Evolutionary conservation across 2,797 vertebrate genomes (phyloP).

Genomic region (Gorsachius magnificus): DNA sequence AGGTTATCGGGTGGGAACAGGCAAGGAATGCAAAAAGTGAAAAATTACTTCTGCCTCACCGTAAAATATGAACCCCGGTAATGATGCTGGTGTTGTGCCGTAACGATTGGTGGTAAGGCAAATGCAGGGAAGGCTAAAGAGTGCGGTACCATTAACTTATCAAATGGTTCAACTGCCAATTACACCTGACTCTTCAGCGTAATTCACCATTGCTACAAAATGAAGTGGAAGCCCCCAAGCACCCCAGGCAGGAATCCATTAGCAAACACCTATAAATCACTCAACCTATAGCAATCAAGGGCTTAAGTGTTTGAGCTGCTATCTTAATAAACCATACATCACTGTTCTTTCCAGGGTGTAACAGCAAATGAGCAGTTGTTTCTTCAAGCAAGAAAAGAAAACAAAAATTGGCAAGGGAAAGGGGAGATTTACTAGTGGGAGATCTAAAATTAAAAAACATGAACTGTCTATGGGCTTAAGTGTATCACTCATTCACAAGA

Average conservation of each 20-base stretch:
- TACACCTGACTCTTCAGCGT: neutral
- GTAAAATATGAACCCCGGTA: neutral
- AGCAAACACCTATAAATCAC: neutral
- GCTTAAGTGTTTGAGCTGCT: neutral
- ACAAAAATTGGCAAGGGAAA: neutral
- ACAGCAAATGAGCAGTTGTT: neutral
- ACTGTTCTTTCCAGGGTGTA: neutral
- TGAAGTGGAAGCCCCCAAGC: neutral
- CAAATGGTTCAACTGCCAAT: neutral
- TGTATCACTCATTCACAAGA: neutral
- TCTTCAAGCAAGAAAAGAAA: neutral
- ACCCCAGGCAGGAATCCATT: neutral
- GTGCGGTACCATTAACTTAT: neutral
- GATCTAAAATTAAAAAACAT: neutral
- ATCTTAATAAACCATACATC: neutral
- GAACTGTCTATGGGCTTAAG: neutral
- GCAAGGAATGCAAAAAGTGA: neutral
- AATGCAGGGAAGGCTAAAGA: neutral
- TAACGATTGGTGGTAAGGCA: neutral
- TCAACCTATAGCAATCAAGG: neutral
- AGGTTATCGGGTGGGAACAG: neutral
- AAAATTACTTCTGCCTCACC: neutral
- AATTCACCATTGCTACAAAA: neutral
- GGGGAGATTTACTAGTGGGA: neutral
- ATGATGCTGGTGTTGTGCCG: neutral